Percentiles rank a stretch among this genome's conserved stretches.
Evolutionary conservation across 1,140 invertebrate species (phyloP).

Genomic region (Eulimnadia texana): DNA sequence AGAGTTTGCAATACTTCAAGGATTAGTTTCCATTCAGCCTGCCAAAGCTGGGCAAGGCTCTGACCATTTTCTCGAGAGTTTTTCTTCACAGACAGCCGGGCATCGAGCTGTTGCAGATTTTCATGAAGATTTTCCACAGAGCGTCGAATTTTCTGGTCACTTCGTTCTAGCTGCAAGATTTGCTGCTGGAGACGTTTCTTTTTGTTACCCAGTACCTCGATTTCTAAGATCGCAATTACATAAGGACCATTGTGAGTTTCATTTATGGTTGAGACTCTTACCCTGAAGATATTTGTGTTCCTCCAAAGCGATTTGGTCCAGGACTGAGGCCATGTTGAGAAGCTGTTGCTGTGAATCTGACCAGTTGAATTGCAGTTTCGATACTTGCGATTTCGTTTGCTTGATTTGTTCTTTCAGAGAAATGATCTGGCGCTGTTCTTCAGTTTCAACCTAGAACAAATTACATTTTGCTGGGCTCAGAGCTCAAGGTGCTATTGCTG

Average conservation of each 20-base stretch:
- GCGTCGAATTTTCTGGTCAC: background rate
- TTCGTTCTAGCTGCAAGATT: conserved; percentile 31
- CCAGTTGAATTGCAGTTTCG: conserved; percentile 49
- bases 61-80: background rate
- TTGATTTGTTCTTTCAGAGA: conserved; percentile 19
- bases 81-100: conserved; percentile 1
- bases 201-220: conserved; percentile 45
- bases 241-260: too few species aligned
- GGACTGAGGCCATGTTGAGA: conserved; percentile 44
- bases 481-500: too few species aligned
- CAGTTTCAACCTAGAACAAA: conserved; percentile 14
- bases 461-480: conserved; percentile 18
- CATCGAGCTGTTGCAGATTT: conserved; percentile 34
- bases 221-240: too few species aligned
- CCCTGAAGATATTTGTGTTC: conserved; percentile 9
- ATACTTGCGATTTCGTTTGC: conserved; percentile 12
- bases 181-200: conserved; percentile 44
- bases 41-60: background rate
- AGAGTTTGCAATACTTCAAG: too few species aligned
- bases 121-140: conserved; percentile 48
- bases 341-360: conserved; percentile 52
- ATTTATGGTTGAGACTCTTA: background rate
- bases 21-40: background rate
- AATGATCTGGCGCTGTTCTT: conserved; percentile 35
- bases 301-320: conserved; percentile 36